Base-by-base conservation (phyloP, 2,113 vertebrate genomes). In the Pipra filicauda region DNA sequence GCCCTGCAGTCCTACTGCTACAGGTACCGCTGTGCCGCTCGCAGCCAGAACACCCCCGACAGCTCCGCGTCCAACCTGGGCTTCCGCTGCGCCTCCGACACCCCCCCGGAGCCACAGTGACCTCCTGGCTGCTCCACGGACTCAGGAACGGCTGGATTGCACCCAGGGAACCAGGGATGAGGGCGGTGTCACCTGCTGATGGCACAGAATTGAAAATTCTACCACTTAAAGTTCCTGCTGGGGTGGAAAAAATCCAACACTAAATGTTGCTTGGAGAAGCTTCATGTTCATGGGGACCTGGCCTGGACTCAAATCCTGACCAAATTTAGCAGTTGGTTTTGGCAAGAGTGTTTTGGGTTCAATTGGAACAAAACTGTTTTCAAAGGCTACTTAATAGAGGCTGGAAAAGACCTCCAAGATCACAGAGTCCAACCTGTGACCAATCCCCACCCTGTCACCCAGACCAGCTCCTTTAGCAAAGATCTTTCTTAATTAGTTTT, bases 11-110 rank as follows among this genome's bases (percentile, higher is more conserved):
- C 99, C 48, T 99, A 99, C 72, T 99, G 99, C 97, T 99, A 99
- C 92, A 98, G 99, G 96, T 99, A 99, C 70, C 98, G 99, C 91
- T 99, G 99, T 95, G 99, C 98, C 0, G 99, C 99, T 9, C 98
- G 99, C 5, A 99, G 99, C 79, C 99, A 99, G 89, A 99, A 99
- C 97, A 99, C 99, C 3, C 99, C 99, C 0, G 99, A 99, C 96
- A 99, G 99, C 96, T 99, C 99, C 0, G 98, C 99, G 4, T 99
- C 99, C 5, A 99, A 99, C 83, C 98, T 99, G 93, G 99, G 99
- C 6, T 99, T 99, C 97, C 99, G 99, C 88, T 99, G 99, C 12
- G 98, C 98, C 2, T 98, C 98, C 3, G 93, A 88, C 66, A 15
- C 22, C 26, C 62, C 37, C 49, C 97, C 85, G 3, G 67, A 39